Conservation (phyloP, 2,888 invertebrate genomes). For the Cyaniris semiargus region DNA sequence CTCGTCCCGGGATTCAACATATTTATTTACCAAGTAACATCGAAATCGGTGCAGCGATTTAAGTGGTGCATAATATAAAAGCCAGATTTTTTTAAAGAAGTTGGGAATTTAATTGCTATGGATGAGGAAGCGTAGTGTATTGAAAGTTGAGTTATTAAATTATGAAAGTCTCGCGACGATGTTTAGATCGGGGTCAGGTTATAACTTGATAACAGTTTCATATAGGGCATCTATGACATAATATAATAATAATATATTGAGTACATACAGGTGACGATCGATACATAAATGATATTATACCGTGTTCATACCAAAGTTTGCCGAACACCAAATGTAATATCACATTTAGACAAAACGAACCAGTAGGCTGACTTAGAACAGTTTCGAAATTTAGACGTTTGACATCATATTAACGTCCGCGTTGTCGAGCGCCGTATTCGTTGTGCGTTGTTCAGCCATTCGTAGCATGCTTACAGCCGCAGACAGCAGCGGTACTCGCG, state of each 20-base stretch:
- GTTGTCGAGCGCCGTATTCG: no score
- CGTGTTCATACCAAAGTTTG: background rate
- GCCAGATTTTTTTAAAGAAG: no score
- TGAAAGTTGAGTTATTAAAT: background rate
- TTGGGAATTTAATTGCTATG: no score
- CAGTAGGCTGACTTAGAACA: no score
- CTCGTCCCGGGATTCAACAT: background rate
- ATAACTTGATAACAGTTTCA: background rate
- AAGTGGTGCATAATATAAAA: no score
- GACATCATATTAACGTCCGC: no score
- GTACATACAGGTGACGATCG: background rate
- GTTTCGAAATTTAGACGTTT: no score
- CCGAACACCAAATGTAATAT: no score
- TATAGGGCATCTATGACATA: background rate
- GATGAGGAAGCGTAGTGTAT: background rate
- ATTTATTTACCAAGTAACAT: background rate
- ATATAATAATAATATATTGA: background rate
- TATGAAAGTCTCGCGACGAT: background rate
- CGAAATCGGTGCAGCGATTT: background rate
- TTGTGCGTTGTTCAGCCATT: no score
- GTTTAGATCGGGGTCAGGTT: background rate
- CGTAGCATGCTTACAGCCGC: no score
- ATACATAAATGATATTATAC: slow-evolving; percentile 1
- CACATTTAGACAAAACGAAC: no score
- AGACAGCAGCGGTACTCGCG: no score